These are phyloP conservation scores for Himalopsyche kuldschensis DNA, from an alignment of 2,888 invertebrate species.

Conservation along the genomic window DNA sequence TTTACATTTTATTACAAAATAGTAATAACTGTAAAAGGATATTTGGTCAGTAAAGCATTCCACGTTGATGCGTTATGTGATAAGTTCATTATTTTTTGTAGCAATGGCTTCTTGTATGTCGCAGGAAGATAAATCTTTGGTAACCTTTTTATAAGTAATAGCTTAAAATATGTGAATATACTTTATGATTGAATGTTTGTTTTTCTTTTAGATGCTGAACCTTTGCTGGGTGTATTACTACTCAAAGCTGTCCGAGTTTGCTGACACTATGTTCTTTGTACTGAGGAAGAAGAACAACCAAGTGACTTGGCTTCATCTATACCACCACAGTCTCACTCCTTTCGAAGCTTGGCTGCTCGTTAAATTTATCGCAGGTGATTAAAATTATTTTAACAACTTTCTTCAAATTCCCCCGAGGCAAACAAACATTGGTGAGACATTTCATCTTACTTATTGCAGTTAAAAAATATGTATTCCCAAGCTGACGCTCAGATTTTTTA, in stretches of 20 bases:
- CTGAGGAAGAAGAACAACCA: conserved; percentile 83
- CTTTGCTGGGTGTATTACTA: conserved; percentile 90
- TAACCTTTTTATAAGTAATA: too few species aligned
- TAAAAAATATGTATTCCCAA: too few species aligned
- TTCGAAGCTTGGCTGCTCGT: conserved; percentile 78
- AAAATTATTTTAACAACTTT: not conserved
- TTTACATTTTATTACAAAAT: too few species aligned
- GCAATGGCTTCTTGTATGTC: too few species aligned
- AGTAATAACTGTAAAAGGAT: too few species aligned
- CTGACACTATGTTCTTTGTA: conserved; percentile 86
- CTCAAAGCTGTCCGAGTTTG: conserved; percentile 85
- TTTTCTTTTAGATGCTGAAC: conserved; percentile 72
- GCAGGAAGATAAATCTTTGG: too few species aligned
- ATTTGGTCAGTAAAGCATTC: too few species aligned
- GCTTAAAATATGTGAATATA: too few species aligned
- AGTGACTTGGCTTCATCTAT: conserved; percentile 80
- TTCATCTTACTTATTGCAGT: too few species aligned
- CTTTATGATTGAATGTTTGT: not conserved
- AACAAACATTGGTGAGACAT: not conserved
- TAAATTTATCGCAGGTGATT: conserved; percentile 71
- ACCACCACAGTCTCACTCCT: conserved; percentile 81
- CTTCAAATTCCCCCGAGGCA: not conserved
- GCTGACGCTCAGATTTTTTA: too few species aligned
- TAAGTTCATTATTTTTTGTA: too few species aligned
- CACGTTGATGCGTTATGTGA: too few species aligned